A percentile compares a stretch with the other conserved stretches of the same genome.
phyloP scores from a whole-genome alignment of 2,888 invertebrate species.

The Hecatera dysodea region DNA sequence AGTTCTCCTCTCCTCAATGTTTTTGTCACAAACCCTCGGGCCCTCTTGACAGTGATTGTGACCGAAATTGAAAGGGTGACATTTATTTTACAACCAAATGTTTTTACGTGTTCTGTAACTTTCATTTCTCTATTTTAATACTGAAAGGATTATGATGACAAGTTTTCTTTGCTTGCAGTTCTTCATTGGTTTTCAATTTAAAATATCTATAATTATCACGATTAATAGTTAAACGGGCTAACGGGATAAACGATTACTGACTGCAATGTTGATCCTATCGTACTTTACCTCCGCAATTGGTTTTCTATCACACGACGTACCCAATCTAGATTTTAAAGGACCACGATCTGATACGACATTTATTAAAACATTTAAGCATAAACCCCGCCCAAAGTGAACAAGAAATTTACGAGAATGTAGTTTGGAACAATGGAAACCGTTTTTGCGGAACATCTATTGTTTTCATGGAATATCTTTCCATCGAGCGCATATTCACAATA shows the following conservation, averaged over 20 bases:
- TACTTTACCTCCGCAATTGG: neutral
- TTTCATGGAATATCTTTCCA: constrained; percentile 82
- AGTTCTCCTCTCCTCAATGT: constrained; percentile 38
- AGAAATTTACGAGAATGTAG: constrained; percentile 42
- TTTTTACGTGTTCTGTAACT: constrained; percentile 44
- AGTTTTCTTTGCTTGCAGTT: neutral
- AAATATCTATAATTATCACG: neutral
- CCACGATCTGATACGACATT: neutral
- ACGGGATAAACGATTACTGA: neutral
- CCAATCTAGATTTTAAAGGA: neutral
- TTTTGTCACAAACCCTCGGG: constrained; percentile 57
- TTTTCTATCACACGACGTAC: neutral
- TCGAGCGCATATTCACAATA: constrained; percentile 81
- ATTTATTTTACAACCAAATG: constrained; percentile 43
- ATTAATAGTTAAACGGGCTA: no score
- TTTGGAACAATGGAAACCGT: constrained; percentile 79
- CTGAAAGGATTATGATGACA: constrained; percentile 8
- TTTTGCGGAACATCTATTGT: constrained; percentile 83
- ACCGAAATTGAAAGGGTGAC: constrained; percentile 53
- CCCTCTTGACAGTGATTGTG: constrained; percentile 54
- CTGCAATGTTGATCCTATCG: neutral
- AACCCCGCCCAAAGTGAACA: constrained; percentile 11
- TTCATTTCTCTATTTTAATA: constrained; percentile 20
- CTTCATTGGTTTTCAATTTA: neutral
- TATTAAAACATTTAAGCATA: neutral